These are phyloP conservation scores for Anoncus sp. DNA, from an alignment of 2,888 invertebrate genomes.

Conservation along the genomic window DNA sequence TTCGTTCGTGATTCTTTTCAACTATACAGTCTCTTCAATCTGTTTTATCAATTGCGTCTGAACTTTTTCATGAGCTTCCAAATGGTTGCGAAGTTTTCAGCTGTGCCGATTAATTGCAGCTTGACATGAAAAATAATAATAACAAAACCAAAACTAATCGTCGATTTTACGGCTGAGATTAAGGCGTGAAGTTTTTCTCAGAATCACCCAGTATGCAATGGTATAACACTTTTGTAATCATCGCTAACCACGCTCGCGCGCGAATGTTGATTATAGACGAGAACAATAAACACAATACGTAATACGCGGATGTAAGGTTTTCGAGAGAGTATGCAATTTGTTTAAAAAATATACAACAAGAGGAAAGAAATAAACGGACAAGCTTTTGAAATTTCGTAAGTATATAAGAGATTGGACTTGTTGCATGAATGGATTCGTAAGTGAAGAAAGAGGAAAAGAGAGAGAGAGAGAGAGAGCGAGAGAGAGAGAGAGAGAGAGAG, in stretches of 20 bases:
- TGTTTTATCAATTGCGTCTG: no score
- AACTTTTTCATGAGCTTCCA: no score
- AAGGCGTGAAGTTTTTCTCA: background rate
- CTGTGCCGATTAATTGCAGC: no score
- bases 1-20: no score
- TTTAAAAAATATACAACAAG: no score
- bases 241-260: slow-evolving; percentile 3
- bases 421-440: background rate
- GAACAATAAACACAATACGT: background rate
- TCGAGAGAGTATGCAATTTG: background rate
- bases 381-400: background rate
- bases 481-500: slow-evolving; percentile 15
- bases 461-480: background rate
- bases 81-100: no score
- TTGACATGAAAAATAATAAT: no score
- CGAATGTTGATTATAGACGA: background rate
- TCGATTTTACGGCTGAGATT: no score
- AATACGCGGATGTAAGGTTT: background rate
- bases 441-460: background rate
- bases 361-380: no score
- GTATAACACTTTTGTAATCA: slow-evolving; percentile 4
- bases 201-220: background rate
- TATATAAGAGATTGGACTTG: background rate
- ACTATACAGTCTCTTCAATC: no score
- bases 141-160: no score